phyloP scores from a whole-genome alignment of 1,140 invertebrate species.

The Ectropis grisescens region DNA sequence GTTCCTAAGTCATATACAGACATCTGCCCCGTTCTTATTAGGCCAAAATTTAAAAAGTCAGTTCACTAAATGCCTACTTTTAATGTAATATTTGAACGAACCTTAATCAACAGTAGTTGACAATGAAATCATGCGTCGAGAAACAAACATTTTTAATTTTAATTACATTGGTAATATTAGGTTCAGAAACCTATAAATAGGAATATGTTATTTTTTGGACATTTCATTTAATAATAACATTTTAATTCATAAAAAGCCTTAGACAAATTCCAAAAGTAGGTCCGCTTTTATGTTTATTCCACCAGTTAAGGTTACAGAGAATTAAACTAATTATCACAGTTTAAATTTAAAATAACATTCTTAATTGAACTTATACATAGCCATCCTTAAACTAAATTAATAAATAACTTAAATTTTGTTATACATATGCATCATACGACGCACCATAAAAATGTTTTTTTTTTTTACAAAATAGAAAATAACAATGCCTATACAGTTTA shows the following conservation, averaged over 20 bases:
- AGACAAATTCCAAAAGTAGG: conserved; percentile 21
- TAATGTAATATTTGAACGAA: too few species aligned
- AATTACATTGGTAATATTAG: too few species aligned
- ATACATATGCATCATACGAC: conserved; percentile 20
- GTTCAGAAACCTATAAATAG: not conserved
- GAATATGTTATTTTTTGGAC: too few species aligned
- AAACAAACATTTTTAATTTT: conserved; percentile 3
- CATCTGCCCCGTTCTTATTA: too few species aligned
- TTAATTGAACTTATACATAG: conserved; percentile 55
- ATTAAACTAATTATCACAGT: conserved; percentile 65
- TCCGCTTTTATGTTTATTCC: too few species aligned
- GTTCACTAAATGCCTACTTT: too few species aligned
- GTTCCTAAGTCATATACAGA: too few species aligned
- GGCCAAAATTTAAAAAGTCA: too few species aligned
- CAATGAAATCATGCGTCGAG: too few species aligned
- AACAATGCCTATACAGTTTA: conserved; percentile 53
- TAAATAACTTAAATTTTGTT: conserved; percentile 61
- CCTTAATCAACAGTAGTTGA: too few species aligned
- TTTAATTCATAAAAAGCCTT: conserved; percentile 8
- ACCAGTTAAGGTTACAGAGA: too few species aligned
- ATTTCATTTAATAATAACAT: conserved; percentile 10
- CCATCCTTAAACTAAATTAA: conserved; percentile 60
- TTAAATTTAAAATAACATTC: conserved; percentile 55
- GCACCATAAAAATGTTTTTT: conserved; percentile 28
- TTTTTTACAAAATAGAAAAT: conserved; percentile 43